Conservation (phyloP, 1,140 invertebrate genomes). For the Rhopalosiphum padi region DNA sequence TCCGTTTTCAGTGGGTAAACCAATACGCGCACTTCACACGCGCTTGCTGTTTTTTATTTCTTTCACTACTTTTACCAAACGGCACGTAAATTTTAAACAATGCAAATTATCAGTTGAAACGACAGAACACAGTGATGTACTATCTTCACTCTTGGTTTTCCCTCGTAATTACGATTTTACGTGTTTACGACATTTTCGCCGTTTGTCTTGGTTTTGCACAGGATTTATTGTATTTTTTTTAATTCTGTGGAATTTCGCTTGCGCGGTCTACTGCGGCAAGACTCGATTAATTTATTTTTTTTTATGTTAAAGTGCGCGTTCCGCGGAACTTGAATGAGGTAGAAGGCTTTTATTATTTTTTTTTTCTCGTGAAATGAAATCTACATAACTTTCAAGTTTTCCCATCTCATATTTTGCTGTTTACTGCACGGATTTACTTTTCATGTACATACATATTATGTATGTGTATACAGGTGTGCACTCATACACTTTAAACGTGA, state of each 20-base stretch:
- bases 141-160: slow-evolving; percentile 5
- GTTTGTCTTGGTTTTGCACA: neutral
- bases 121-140: neutral
- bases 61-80: neutral
- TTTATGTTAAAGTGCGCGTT: neutral
- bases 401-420: neutral
- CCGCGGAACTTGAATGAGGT: neutral
- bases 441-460: neutral
- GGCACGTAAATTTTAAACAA: neutral
- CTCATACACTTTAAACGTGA: neutral
- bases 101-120: neutral
- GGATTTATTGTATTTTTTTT: neutral
- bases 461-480: neutral
- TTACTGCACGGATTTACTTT: neutral
- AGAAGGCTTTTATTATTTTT: neutral
- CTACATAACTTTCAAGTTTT: slow-evolving; percentile 11
- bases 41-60: neutral
- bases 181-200: neutral
- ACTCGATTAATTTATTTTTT: neutral
- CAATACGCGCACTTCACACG: neutral
- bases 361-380: neutral
- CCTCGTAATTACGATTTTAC: neutral
- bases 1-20: neutral
- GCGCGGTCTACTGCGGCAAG: neutral
- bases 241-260: neutral